phyloP scores from a whole-genome alignment of 2,888 invertebrate species.

The Dorcus hopei region DNA sequence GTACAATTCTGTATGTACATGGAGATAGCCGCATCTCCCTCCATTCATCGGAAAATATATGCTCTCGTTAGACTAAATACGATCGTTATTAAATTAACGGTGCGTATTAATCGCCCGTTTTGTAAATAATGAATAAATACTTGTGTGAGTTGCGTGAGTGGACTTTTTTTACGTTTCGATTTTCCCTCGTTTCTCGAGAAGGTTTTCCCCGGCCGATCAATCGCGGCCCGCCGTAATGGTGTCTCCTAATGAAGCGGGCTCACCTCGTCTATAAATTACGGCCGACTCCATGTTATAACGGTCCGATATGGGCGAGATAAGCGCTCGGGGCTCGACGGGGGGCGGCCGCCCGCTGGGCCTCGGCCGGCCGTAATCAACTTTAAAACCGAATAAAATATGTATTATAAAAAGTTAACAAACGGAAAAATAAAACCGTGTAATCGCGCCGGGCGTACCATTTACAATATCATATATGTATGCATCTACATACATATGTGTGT shows the following conservation, averaged over 20 bases:
- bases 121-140: no score
- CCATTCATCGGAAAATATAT: no score
- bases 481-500: no score
- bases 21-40: no score
- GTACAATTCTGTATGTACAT: no score
- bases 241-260: conserved; percentile 50
- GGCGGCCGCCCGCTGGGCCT: conserved; percentile 46
- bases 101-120: no score
- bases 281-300: conserved; percentile 51
- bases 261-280: conserved; percentile 53
- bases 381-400: conserved; percentile 51
- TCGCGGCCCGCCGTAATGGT: conserved; percentile 39
- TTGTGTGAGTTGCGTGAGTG: no score
- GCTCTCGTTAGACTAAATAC: no score
- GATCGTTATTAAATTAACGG: no score
- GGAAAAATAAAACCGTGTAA: conserved; percentile 28
- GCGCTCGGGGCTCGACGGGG: conserved; percentile 49
- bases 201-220: conserved; percentile 24
- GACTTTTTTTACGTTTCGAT: no score
- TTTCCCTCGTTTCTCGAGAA: no score
- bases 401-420: conserved; percentile 33
- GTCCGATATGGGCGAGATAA: conserved; percentile 52
- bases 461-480: conserved; percentile 9
- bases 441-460: conserved; percentile 19
- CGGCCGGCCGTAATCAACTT: conserved; percentile 51